phyloP scores from a whole-genome alignment of 2,113 vertebrate genomes.

The Coracopsis vasa region DNA sequence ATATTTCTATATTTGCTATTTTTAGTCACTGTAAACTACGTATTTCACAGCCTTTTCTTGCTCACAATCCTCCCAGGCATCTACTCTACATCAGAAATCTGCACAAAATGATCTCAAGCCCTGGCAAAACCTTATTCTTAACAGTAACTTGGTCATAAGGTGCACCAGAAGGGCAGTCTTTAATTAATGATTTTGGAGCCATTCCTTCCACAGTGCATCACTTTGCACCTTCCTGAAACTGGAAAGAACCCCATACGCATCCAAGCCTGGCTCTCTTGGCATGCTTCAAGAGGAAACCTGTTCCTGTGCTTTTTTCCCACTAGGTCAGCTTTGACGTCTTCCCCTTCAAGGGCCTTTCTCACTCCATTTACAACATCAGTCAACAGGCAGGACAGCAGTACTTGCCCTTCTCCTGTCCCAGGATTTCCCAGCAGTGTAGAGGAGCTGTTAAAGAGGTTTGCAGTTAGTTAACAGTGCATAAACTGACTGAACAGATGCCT shows the following conservation, averaged over 20 bases:
- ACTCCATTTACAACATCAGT: conserved; percentile 30
- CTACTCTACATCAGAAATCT: not conserved
- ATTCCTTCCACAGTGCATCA: conserved; percentile 23
- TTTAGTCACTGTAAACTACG: not conserved
- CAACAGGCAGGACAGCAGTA: conserved; percentile 1
- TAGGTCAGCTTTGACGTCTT: conserved; percentile 40
- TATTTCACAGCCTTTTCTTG: not conserved
- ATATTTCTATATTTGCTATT: not conserved
- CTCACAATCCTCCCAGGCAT: not conserved
- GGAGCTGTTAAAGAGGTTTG: conserved; percentile 48
- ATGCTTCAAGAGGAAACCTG: not conserved
- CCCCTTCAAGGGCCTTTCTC: conserved; percentile 39
- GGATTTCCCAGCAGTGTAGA: conserved; percentile 33
- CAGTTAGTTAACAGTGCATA: conserved; percentile 48
- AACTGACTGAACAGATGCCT: conserved; percentile 23
- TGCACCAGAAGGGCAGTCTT: conserved; percentile 44
- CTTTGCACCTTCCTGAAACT: conserved; percentile 43
- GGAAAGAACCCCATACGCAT: conserved; percentile 6
- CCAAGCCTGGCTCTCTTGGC: conserved; percentile 23
- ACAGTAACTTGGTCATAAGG: conserved; percentile 13
- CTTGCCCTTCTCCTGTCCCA: conserved; percentile 23
- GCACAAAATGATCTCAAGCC: not conserved
- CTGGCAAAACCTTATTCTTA: not conserved
- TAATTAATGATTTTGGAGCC: conserved; percentile 61
- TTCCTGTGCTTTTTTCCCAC: conserved; percentile 34